Conservation (phyloP, 2,888 invertebrate species). For the Empis livida region DNA sequence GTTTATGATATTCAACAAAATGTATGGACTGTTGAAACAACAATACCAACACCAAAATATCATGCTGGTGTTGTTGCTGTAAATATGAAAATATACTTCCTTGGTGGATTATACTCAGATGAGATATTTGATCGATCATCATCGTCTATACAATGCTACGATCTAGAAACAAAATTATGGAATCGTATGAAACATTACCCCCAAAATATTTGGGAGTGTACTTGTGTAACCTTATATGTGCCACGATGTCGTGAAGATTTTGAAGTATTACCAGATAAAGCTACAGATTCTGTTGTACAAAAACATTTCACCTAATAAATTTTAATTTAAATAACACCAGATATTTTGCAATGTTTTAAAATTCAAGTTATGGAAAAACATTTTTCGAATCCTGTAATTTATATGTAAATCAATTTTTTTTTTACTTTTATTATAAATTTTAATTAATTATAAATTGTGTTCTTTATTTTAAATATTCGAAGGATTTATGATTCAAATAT, state of each 20-base stretch:
- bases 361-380: no score
- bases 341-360: no score
- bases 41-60: constrained; percentile 51
- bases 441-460: no score
- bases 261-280: constrained; percentile 5
- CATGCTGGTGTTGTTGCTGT: constrained; percentile 53
- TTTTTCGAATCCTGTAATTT: no score
- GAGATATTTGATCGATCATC: constrained; percentile 53
- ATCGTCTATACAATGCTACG: constrained; percentile 51
- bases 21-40: constrained; percentile 46
- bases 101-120: constrained; percentile 55
- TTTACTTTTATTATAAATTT: no score
- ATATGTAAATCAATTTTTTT: no score
- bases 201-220: constrained; percentile 59
- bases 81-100: constrained; percentile 48
- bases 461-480: no score
- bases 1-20: constrained; percentile 45
- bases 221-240: constrained; percentile 51
- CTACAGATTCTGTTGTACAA: neutral
- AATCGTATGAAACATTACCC: constrained; percentile 46
- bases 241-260: constrained; percentile 37
- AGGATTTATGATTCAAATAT: no score
- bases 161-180: constrained; percentile 48
- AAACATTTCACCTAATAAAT: no score
- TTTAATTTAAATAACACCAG: no score